Percentiles rank a stretch among this genome's conserved stretches.
Evolutionary conservation across 2,888 invertebrate species (phyloP).

Genomic region (Pheosia gnoma): DNA sequence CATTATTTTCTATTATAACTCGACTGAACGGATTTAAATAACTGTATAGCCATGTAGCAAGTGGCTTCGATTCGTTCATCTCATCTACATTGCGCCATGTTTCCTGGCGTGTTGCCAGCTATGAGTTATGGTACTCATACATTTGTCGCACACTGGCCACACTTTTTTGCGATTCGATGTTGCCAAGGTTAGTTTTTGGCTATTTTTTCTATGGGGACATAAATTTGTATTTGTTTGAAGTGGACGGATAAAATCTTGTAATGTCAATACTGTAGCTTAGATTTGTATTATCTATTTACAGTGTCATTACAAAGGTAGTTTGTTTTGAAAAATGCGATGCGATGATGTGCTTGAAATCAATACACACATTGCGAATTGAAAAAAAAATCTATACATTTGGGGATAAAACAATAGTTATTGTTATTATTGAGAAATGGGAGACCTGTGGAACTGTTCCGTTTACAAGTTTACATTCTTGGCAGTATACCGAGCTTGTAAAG

Average conservation of each 20-base stretch:
- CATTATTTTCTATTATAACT: conserved; percentile 3
- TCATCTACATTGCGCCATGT: conserved; percentile 56
- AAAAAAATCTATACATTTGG: no score
- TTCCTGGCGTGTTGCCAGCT: conserved; percentile 45
- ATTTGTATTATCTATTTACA: no score
- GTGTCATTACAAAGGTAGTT: no score
- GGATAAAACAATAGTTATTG: no score
- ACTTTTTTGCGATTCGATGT: conserved; percentile 24
- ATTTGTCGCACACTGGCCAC: conserved; percentile 33
- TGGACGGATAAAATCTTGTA: neutral
- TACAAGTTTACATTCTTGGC: no score
- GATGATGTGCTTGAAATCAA: no score
- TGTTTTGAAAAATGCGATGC: no score
- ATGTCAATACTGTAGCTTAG: no score
- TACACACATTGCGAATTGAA: no score
- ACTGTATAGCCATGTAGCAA: conserved; percentile 24
- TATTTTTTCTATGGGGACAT: conserved; percentile 20
- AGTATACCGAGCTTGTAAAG: no score
- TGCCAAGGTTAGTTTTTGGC: conserved; percentile 23
- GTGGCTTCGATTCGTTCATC: conserved; percentile 50
- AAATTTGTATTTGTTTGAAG: conserved; percentile 8
- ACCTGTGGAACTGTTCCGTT: no score
- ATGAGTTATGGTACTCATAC: conserved; percentile 58
- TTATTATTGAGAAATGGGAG: no score
- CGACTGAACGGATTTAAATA: conserved; percentile 45